Evolutionary conservation across 2,888 invertebrate species (phyloP).

Genomic region (Ochlodes sylvanus): DNA sequence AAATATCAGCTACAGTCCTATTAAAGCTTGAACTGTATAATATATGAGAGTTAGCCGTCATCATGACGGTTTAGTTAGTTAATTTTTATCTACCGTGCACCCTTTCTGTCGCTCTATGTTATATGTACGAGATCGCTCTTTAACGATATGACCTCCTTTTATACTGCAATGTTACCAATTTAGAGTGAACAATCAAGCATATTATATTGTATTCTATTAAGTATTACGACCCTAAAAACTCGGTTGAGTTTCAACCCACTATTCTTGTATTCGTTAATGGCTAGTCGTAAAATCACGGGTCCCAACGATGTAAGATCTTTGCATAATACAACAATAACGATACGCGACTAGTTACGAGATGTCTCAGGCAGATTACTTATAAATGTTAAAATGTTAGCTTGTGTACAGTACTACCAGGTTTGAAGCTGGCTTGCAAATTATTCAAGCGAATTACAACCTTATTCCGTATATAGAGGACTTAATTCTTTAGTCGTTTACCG

Average conservation of each 20-base stretch:
- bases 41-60: too few species aligned
- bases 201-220: too few species aligned
- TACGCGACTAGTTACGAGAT: slow-evolving; percentile 61
- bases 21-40: too few species aligned
- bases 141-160: too few species aligned
- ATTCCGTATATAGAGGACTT: neutral
- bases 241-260: neutral
- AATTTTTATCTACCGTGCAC: too few species aligned
- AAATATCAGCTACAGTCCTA: too few species aligned
- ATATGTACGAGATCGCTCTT: too few species aligned
- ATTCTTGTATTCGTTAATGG: slow-evolving; percentile 2
- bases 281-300: slow-evolving; percentile 8
- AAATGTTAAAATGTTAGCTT: slow-evolving; percentile 71
- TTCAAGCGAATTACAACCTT: slow-evolving; percentile 39
- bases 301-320: slow-evolving; percentile 43
- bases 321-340: slow-evolving; percentile 60
- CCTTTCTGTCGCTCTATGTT: too few species aligned
- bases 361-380: slow-evolving; percentile 63
- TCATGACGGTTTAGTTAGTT: too few species aligned
- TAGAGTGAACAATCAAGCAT: too few species aligned
- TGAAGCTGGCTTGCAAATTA: slow-evolving; percentile 21
- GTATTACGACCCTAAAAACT: neutral
- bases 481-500: neutral
- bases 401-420: slow-evolving; percentile 38
- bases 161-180: too few species aligned